Evolutionary conservation across 2,797 vertebrate genomes (phyloP).

Genomic region (Galagoides demidoff): DNA sequence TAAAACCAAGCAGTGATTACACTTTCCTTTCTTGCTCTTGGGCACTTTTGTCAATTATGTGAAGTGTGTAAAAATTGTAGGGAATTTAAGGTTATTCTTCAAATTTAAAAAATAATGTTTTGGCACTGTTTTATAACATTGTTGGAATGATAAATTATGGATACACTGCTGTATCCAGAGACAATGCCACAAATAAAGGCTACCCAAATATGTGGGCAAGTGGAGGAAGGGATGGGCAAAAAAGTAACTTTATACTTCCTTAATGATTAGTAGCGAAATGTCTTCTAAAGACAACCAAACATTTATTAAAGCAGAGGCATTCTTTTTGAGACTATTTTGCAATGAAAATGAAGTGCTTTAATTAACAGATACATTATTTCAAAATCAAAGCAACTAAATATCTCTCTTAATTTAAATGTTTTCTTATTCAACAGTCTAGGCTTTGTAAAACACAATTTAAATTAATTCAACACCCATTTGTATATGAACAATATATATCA

Average conservation of each 20-base stretch:
- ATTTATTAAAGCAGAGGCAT: not conserved
- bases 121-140: not conserved
- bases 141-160: not conserved
- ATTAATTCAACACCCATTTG: not conserved
- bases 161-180: not conserved
- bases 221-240: not conserved
- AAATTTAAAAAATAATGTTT: conserved; percentile 7
- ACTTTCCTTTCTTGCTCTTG: conserved; percentile 24
- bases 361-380: not conserved
- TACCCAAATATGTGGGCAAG: not conserved
- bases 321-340: conserved; percentile 10
- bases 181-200: not conserved
- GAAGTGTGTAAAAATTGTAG: not conserved
- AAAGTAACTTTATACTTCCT: not conserved
- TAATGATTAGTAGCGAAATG: not conserved
- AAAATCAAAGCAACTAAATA: not conserved
- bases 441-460: not conserved
- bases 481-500: not conserved
- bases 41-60: conserved; percentile 29
- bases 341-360: not conserved
- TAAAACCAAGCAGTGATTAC: conserved; percentile 49
- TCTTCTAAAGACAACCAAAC: not conserved
- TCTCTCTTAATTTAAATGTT: not conserved
- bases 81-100: not conserved
- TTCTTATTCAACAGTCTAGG: not conserved